Conservation (phyloP, 2,797 vertebrate genomes). For the Hoplostethus atlanticus region DNA sequence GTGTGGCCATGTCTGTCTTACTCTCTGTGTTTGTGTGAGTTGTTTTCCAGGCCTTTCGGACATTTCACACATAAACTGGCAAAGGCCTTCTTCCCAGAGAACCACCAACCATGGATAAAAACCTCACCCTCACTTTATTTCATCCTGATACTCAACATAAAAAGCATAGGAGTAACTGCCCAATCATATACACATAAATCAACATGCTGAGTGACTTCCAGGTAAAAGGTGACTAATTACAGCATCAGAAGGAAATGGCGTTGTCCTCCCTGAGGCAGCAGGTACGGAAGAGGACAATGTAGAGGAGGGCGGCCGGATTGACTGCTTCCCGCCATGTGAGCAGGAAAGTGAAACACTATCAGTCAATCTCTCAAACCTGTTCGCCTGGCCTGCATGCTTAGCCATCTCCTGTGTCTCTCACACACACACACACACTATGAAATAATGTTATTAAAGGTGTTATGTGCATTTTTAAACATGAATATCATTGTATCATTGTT, state of each 20-base stretch:
- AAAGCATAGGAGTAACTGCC: background rate
- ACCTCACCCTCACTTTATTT: too few relatives aligned
- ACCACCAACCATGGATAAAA: too few relatives aligned
- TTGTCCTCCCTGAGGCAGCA: slow-evolving; percentile 5
- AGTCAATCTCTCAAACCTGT: slow-evolving; percentile 66
- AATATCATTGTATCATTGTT: too few relatives aligned
- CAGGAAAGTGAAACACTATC: slow-evolving; percentile 54
- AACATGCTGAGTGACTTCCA: background rate
- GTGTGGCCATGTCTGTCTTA: too few relatives aligned
- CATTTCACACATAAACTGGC: too few relatives aligned
- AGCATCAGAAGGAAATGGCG: background rate
- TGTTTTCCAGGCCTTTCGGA: too few relatives aligned
- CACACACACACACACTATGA: background rate
- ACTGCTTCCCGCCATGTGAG: slow-evolving; percentile 40
- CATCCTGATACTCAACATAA: background rate
- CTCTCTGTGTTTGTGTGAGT: too few relatives aligned
- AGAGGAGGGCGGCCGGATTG: background rate
- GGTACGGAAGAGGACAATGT: slow-evolving; percentile 8
- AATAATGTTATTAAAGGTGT: background rate
- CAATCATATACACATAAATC: background rate
- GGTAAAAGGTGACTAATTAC: slow-evolving; percentile 8
- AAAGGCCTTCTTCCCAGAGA: too few relatives aligned
- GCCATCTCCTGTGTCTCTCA: background rate
- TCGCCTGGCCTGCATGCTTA: slow-evolving; percentile 43
- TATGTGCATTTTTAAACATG: too few relatives aligned